Evolutionary conservation across 2,888 invertebrate genomes (phyloP), one percentile per base, ranked within the genome.

Genomic region (Eupithecia pulchellata): DNA sequence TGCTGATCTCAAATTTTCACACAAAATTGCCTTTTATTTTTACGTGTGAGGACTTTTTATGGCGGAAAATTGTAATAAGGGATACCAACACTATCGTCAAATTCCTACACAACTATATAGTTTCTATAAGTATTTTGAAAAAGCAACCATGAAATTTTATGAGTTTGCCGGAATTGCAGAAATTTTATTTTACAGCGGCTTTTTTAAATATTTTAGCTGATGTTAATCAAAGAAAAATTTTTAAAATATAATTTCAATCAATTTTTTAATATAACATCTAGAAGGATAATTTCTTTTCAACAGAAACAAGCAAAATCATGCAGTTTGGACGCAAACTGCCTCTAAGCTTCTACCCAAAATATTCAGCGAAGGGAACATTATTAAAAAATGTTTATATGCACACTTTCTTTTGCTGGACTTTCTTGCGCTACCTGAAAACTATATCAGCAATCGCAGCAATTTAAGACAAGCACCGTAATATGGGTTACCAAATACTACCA

Each of bases 21-120:
- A 74, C 69, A 65, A 62, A 73, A 78, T 79, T 80, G 67, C 70
- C 32, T 67, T 27, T 63, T 68, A 47, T 70, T 79, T 76, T 75
- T 76, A 29, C 11, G 57, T 29, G 29, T 57, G 52, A 13, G 25
- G 25, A 11, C 52, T 25, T 52, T 25, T 25, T 25, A 52, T 25
- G 52, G 4, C 13, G 52, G 52, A 52, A 52, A 52, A 52, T 52
- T 20, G 20, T 13, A 25, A 25, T 52, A 25, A 25, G 13, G 13
- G 25, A 52, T 52, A 25, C 11, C 52, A 11, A 47, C 11, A 20
- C 9, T 20, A 9, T 11, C 0, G 3, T 57, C 29, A 29, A 14
- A 57, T 14, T 29, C 29, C 1, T 27, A 27, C 47, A 11, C 1
- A 52, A 52, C 13, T 52, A 17, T 1, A 52, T 25, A 39, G 34